phyloP scores from a whole-genome alignment of 2,888 invertebrate genomes.

The Heliconius sara region DNA sequence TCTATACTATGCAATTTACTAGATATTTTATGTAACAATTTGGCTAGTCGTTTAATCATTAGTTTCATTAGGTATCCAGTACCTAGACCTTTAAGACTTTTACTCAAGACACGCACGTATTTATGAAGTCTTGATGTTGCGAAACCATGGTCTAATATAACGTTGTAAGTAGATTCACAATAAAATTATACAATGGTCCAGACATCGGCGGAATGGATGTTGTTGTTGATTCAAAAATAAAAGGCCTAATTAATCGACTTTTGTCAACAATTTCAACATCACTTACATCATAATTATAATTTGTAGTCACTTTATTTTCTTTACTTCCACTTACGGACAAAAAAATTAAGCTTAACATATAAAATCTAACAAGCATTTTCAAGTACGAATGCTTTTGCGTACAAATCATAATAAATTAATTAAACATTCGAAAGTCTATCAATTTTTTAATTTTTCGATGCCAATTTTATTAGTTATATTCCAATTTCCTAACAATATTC shows the following conservation, averaged over 20 bases:
- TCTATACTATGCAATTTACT: conserved; percentile 51
- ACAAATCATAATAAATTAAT: background rate
- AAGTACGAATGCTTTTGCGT: background rate
- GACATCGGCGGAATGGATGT: conserved; percentile 35
- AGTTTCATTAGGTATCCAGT: conserved; percentile 54
- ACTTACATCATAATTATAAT: conserved; percentile 12
- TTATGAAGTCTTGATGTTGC: conserved; percentile 49
- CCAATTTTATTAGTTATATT: conserved; percentile 39
- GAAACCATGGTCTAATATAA: conserved; percentile 56
- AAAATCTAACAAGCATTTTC: background rate
- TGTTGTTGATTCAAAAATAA: conserved; percentile 37
- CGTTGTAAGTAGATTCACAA: conserved; percentile 61
- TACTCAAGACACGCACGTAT: conserved; percentile 59
- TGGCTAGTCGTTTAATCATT: conserved; percentile 56
- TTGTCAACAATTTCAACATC: conserved; percentile 26
- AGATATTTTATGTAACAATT: conserved; percentile 54
- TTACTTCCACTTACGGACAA: conserved; percentile 10
- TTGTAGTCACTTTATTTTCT: conserved; percentile 20
- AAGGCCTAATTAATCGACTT: conserved; percentile 30
- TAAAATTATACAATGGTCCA: conserved; percentile 64
- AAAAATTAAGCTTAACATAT: background rate
- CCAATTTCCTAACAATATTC: conserved; percentile 32
- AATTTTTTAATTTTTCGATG: conserved; percentile 28
- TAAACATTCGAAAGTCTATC: background rate
- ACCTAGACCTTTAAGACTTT: conserved; percentile 55